Evolutionary conservation across 2,888 invertebrate species (phyloP).

Genomic region (Gastracanthus pulcherrimus): DNA sequence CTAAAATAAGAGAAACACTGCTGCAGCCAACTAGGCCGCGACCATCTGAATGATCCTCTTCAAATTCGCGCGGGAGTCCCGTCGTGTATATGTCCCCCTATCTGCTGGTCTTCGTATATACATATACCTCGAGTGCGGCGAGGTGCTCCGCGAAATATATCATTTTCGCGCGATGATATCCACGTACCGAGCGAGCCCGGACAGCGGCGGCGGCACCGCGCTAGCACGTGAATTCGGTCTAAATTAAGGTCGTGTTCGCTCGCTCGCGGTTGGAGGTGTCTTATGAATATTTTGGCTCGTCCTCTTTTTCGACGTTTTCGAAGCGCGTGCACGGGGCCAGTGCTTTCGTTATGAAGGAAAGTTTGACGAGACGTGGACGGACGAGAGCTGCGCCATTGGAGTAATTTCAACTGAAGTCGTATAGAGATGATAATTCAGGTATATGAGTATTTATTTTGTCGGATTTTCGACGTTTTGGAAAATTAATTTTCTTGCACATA

Average conservation of each 20-base stretch:
- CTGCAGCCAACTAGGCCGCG: not conserved
- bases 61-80: not conserved
- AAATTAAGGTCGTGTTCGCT: constrained; percentile 15
- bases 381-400: not conserved
- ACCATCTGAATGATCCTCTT: not conserved
- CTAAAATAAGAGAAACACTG: not conserved
- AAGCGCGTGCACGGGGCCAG: not conserved
- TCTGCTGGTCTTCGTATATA: not conserved
- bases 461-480: not conserved
- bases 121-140: not conserved
- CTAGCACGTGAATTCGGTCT: not conserved
- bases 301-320: constrained; percentile 6
- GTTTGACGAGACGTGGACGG: too few species aligned
- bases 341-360: not conserved
- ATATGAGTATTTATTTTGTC: too few species aligned
- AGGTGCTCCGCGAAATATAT: not conserved
- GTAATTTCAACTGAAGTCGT: not conserved
- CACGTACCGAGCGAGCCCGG: not conserved
- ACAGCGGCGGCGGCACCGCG: not conserved
- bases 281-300: constrained; percentile 32
- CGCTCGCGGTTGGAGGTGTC: constrained; percentile 1
- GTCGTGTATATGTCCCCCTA: not conserved
- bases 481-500: not conserved
- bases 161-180: not conserved
- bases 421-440: not conserved